phyloP scores from a whole-genome alignment of 2,888 invertebrate species.

The Nephrotoma guestfalica region DNA sequence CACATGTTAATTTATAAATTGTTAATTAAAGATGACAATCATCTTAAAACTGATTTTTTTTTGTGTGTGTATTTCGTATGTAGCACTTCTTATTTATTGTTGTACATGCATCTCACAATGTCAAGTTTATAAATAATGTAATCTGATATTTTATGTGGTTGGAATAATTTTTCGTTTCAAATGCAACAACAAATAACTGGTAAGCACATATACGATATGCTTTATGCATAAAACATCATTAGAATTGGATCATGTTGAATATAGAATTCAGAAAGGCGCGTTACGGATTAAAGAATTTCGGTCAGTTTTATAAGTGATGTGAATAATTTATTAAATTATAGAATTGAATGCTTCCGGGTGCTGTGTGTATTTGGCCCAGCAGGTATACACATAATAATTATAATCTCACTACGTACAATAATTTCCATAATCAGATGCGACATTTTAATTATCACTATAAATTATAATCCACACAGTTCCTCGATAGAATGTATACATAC shows the following conservation, averaged over 20 bases:
- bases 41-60: background rate
- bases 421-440: background rate
- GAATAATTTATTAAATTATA: background rate
- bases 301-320: background rate
- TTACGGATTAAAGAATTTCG: background rate
- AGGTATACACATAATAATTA: background rate
- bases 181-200: background rate
- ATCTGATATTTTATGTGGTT: background rate
- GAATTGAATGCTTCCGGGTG: background rate
- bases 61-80: background rate
- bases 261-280: background rate
- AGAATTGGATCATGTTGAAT: background rate
- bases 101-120: background rate
- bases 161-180: background rate
- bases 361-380: background rate
- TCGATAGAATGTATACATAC: background rate
- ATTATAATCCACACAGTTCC: background rate
- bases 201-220: background rate
- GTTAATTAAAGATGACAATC: background rate
- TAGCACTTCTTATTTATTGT: background rate
- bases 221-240: background rate
- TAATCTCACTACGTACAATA: background rate
- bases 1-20: background rate
- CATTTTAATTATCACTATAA: background rate
- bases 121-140: background rate